Conservation (phyloP, 2,888 invertebrate species). For the Poecilus cupreus region DNA sequence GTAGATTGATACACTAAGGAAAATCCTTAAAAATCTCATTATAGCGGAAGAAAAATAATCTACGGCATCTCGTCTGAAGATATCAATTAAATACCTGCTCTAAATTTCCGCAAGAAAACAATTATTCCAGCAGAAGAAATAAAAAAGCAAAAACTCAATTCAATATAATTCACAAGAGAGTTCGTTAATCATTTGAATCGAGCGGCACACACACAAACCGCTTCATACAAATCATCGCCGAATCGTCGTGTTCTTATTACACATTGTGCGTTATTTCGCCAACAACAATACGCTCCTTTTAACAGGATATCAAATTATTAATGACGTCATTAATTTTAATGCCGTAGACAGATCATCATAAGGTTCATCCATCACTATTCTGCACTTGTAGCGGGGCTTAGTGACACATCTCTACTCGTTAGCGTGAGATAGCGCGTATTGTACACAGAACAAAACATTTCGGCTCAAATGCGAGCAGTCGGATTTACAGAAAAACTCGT, state of each 20-base stretch:
- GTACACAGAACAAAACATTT: conserved; percentile 1
- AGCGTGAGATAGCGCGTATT: background rate
- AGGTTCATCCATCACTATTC: conserved; percentile 38
- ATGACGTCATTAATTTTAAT: conserved; percentile 55
- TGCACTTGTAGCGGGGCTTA: conserved; percentile 8
- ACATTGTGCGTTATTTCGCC: background rate
- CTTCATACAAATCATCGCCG: background rate
- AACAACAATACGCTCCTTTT: conserved; percentile 42
- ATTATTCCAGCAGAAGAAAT: background rate
- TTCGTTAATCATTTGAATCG: conserved; percentile 3
- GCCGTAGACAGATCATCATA: conserved; percentile 45
- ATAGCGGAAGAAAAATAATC: background rate
- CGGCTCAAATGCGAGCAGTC: background rate
- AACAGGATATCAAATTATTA: conserved; percentile 53
- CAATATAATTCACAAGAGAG: background rate
- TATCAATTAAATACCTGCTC: background rate
- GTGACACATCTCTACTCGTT: conserved; percentile 28
- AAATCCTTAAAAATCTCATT: background rate
- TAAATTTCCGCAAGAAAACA: background rate
- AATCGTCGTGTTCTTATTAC: conserved; percentile 15
- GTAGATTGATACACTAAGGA: background rate
- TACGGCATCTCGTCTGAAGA: background rate
- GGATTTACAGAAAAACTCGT: background rate
- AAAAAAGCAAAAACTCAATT: conserved; percentile 2
- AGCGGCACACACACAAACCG: background rate